Conservation (phyloP, 2,797 vertebrate genomes). For the Labroides dimidiatus region DNA sequence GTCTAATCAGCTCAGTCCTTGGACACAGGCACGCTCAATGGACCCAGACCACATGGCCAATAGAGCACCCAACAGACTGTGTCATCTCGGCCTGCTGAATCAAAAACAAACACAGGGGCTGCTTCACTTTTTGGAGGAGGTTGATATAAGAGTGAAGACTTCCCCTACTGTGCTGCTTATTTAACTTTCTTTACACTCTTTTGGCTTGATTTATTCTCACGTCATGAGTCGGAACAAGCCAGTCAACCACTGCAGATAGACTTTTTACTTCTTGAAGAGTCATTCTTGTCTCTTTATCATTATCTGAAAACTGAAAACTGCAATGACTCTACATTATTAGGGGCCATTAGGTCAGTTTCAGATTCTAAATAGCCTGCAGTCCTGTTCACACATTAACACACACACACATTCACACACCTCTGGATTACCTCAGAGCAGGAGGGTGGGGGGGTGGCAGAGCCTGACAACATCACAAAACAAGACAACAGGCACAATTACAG, state of each 20-base stretch:
- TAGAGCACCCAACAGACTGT: conserved; percentile 86
- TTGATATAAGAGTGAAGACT: conserved; percentile 59
- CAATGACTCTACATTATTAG: conserved; percentile 8
- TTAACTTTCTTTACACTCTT: conserved; percentile 55
- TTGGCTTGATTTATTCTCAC: conserved; percentile 61
- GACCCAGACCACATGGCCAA: conserved; percentile 86
- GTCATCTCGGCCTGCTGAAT: conserved; percentile 83
- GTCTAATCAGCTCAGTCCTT: conserved; percentile 79
- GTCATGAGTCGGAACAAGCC: conserved; percentile 6
- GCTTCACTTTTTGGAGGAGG: conserved; percentile 63
- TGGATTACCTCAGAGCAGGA: conserved; percentile 65
- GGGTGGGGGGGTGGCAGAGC: conserved; percentile 47
- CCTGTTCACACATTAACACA: conserved; percentile 30
- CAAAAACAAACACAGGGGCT: conserved; percentile 83
- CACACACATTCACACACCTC: conserved; percentile 51
- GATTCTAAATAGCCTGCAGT: conserved; percentile 50
- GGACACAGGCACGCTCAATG: conserved; percentile 81
- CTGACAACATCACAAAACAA: conserved; percentile 79
- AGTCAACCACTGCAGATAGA: no score
- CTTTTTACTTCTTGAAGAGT: neutral
- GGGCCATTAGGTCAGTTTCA: conserved; percentile 36
- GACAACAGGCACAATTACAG: conserved; percentile 83
- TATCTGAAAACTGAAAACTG: conserved; percentile 11
- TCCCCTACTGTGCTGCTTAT: conserved; percentile 60
- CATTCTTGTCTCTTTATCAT: neutral